Base-by-base conservation (phyloP, 2,113 vertebrate genomes). In the Lycocorax pyrrhopterus region DNA sequence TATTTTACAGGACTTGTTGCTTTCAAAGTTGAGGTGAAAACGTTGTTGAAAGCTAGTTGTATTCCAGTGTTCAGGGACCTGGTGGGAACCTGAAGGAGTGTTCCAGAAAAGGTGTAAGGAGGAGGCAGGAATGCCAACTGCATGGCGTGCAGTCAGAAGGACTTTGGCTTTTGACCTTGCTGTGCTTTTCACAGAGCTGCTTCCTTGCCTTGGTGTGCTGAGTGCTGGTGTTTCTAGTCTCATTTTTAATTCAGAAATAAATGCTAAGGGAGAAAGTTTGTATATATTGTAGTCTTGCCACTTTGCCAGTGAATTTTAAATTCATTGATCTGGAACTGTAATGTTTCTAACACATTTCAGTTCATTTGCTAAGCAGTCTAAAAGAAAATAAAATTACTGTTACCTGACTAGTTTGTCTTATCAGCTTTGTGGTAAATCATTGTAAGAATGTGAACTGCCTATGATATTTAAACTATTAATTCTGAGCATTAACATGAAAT, bases 141-240 rank as follows among this genome's bases (percentile, higher is more conserved):
- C 7, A 1, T 39, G 68, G 14, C 5, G 6, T 10, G 30, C 44
- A 71, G 52, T 35, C 59, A 16, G 73, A 43, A 87, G 77, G 80
- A 95, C 95, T 96, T 96, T 73, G 77, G 55, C 74, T 84, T 97
- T 75, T 96, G 93, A 91, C 81, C 89, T 93, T 84, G 71, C 73
- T 76, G 26, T 87, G 15, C 52, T 72, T 91, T 41, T 43, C 46
- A 73, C 60, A 39, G 60, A 12, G 21, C 58, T 49, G 10, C 79
- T 91, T 84, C 69, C 44, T 89, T 68, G 37, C 47, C 12, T 27
- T 5, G 0, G 7, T 32, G 25, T 60, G 76, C 66, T 89, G 8
- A n/a, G n/a, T 41, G 32, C 53, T 64, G 29, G 10, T 75, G 16
- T 67, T 81, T 78, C 68, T 53, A 63, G 49, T 75, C 62, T 89